A percentile compares a stretch with the other conserved stretches of the same genome.
phyloP scores from a whole-genome alignment of 1,140 invertebrate species.

The Pantala flavescens region DNA sequence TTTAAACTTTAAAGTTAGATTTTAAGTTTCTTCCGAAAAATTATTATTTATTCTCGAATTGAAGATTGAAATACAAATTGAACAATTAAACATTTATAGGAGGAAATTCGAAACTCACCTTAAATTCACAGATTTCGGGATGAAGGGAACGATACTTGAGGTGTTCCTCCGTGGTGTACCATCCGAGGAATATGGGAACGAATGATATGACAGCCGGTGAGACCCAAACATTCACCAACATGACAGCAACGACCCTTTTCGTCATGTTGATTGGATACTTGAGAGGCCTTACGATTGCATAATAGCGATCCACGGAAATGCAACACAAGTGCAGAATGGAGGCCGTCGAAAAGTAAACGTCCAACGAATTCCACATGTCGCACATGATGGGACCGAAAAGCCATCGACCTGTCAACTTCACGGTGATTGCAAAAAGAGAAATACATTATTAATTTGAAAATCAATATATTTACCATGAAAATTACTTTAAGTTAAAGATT shows the following conservation, averaged over 20 bases:
- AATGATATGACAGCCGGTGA: slow-evolving; percentile 87
- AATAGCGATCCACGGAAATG: slow-evolving; percentile 87
- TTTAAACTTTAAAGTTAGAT: too few species aligned
- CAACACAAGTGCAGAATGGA: slow-evolving; percentile 91
- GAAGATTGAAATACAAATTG: too few species aligned
- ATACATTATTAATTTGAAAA: too few species aligned
- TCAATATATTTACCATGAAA: too few species aligned
- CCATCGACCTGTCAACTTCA: slow-evolving; percentile 59
- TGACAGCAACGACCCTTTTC: slow-evolving; percentile 64
- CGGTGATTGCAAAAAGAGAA: too few species aligned
- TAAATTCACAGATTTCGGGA: slow-evolving; percentile 65
- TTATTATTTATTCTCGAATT: too few species aligned
- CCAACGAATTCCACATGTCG: slow-evolving; percentile 89
- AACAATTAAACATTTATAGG: too few species aligned
- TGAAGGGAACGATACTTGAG: slow-evolving; percentile 51
- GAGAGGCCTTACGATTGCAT: slow-evolving; percentile 76
- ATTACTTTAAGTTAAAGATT: too few species aligned
- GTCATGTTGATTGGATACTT: slow-evolving; percentile 86
- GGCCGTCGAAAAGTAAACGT: slow-evolving; percentile 90
- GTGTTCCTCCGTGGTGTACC: slow-evolving; percentile 81
- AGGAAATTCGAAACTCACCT: slow-evolving; percentile 41
- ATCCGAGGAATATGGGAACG: slow-evolving; percentile 87
- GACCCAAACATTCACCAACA: slow-evolving; percentile 80
- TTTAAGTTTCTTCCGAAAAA: too few species aligned
- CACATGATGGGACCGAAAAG: slow-evolving; percentile 78